These are phyloP conservation scores for Philopedon plagiatum DNA, from an alignment of 2,888 invertebrate species.

Conservation along the genomic window DNA sequence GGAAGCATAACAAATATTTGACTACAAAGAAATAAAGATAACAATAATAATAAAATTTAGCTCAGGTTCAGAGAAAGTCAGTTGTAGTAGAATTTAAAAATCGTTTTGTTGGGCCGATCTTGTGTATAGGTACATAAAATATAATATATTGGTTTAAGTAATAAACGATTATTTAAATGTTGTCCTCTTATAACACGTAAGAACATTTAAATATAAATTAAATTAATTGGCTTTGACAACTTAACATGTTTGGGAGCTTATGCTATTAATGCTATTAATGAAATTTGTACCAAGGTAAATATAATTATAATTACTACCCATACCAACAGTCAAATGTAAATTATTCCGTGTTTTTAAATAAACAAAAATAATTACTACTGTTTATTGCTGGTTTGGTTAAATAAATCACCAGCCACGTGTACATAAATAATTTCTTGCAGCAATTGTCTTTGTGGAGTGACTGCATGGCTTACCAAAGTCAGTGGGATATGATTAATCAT, in stretches of 20 bases:
- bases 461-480: too few species aligned
- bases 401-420: neutral
- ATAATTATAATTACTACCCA: neutral
- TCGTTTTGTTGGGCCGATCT: too few species aligned
- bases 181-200: neutral
- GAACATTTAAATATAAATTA: neutral
- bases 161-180: neutral
- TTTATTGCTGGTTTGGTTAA: neutral
- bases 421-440: too few species aligned
- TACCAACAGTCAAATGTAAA: neutral
- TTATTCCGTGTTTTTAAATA: neutral
- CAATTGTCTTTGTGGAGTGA: too few species aligned
- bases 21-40: too few species aligned
- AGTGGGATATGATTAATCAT: too few species aligned
- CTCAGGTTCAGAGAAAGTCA: too few species aligned
- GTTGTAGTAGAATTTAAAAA: too few species aligned
- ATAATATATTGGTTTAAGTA: too few species aligned
- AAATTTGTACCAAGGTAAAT: conserved; percentile 3
- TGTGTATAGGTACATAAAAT: too few species aligned
- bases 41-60: too few species aligned
- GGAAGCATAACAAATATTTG: too few species aligned
- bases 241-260: neutral
- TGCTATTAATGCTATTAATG: neutral
- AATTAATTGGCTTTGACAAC: neutral
- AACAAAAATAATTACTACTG: neutral